These are phyloP conservation scores for Eupithecia abbreviata DNA, from an alignment of 2,888 invertebrate genomes.

Conservation along the genomic window DNA sequence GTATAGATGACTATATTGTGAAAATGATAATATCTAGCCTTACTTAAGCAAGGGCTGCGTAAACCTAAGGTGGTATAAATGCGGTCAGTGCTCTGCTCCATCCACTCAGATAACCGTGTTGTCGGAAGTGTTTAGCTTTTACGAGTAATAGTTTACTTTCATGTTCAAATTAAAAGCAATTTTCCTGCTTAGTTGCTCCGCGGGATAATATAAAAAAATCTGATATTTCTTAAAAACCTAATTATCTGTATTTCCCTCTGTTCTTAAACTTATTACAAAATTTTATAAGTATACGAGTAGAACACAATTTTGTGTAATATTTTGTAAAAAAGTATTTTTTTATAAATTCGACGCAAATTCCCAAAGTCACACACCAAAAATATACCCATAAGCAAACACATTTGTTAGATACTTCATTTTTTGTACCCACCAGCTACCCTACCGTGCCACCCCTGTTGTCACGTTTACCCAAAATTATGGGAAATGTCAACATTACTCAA, in stretches of 20 bases:
- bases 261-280: not conserved
- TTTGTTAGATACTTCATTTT: slow-evolving; percentile 34
- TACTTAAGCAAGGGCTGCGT: not conserved
- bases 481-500: slow-evolving; percentile 78
- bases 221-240: not conserved
- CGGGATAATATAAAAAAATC: not conserved
- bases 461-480: slow-evolving; percentile 77
- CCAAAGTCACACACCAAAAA: slow-evolving; percentile 6
- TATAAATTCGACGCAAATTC: slow-evolving; percentile 4
- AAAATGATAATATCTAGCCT: no score
- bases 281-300: not conserved
- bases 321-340: not conserved
- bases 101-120: slow-evolving; percentile 48
- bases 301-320: not conserved
- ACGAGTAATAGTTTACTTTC: slow-evolving; percentile 25
- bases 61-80: slow-evolving; percentile 9
- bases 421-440: slow-evolving; percentile 39
- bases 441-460: slow-evolving; percentile 55
- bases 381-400: slow-evolving; percentile 41
- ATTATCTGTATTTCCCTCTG: not conserved
- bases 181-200: slow-evolving; percentile 23
- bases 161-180: slow-evolving; percentile 29
- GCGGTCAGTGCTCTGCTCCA: slow-evolving; percentile 45
- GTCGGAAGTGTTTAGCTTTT: slow-evolving; percentile 40
- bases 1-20: no score